phyloP scores from a whole-genome alignment of 2,888 invertebrate species.

The Ormyrus pomaceus region DNA sequence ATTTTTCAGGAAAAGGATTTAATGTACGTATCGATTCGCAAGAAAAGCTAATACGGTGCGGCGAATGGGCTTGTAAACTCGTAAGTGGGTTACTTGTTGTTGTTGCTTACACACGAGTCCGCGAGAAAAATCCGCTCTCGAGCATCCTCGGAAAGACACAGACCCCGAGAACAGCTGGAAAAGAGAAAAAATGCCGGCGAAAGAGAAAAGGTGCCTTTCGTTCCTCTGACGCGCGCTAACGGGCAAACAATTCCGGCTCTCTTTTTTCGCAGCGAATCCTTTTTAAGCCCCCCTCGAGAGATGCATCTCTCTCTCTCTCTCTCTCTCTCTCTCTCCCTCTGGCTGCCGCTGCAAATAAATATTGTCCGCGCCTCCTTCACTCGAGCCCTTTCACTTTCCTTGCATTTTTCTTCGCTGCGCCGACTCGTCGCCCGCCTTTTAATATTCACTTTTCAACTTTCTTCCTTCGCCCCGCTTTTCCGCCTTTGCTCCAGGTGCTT shows the following conservation, averaged over 20 bases:
- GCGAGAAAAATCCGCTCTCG: background rate
- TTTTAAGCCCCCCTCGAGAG: conserved; percentile 16
- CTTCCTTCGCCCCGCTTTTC: background rate
- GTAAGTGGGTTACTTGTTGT: conserved; percentile 17
- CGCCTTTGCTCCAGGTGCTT: too few relatives aligned
- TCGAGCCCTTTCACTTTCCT: conserved; percentile 7
- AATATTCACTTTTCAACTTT: conserved; percentile 26
- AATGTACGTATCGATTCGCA: too few relatives aligned
- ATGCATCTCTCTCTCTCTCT: background rate
- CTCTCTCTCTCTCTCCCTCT: background rate
- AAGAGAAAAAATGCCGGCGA: too few relatives aligned
- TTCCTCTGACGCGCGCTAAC: background rate
- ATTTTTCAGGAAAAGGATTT: too few relatives aligned
- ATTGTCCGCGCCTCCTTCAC: conserved; percentile 7
- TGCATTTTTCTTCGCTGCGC: background rate
- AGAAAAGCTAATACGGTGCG: background rate
- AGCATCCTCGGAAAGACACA: too few relatives aligned
- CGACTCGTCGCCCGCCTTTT: background rate
- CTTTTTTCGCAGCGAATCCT: background rate
- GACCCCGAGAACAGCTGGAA: too few relatives aligned
- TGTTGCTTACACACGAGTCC: background rate
- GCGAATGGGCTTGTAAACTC: background rate
- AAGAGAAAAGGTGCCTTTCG: background rate
- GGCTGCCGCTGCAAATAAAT: conserved; percentile 21
- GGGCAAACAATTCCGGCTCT: conserved; percentile 2